Evolutionary conservation across 2,797 vertebrate species (phyloP).

Genomic region (Neosalanx taihuensis): DNA sequence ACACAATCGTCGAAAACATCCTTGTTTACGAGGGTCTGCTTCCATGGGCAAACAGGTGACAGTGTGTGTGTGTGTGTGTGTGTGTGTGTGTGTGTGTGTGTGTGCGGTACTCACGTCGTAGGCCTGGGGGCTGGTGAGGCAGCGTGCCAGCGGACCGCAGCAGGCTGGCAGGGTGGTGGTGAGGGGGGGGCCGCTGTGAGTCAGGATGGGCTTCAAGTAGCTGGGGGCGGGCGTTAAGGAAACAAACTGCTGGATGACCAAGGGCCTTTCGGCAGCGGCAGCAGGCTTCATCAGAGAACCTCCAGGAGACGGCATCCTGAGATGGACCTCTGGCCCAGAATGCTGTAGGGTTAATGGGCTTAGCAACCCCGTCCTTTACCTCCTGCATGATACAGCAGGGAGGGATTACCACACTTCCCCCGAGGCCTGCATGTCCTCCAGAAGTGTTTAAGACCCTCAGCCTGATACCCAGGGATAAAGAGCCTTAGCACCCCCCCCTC

Average conservation of each 20-base stretch:
- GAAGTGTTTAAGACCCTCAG: background rate
- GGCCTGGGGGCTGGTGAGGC: conserved; percentile 91
- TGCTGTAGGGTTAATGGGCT: background rate
- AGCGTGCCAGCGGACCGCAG: conserved; percentile 90
- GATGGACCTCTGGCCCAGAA: background rate
- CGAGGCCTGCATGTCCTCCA: background rate
- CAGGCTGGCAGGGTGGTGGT: conserved; percentile 90
- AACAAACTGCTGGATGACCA: conserved; percentile 2
- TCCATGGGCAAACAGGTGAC: background rate
- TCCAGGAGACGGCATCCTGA: background rate
- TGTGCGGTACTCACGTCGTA: conserved; percentile 82
- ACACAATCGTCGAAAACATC: too few species aligned
- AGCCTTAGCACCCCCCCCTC: background rate
- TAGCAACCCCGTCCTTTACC: background rate
- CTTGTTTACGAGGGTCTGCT: background rate
- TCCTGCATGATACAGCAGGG: background rate
- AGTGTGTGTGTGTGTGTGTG: background rate
- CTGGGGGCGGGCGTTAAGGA: conserved; percentile 72
- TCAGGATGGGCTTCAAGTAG: conserved; percentile 96
- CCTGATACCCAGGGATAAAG: background rate
- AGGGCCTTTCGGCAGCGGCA: background rate
- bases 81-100: conserved; percentile 10
- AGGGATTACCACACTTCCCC: background rate
- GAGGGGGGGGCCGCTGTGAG: conserved; percentile 92
- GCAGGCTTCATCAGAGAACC: background rate